Conservation (phyloP, 2,113 vertebrate genomes). For the Brachirus orientalis region DNA sequence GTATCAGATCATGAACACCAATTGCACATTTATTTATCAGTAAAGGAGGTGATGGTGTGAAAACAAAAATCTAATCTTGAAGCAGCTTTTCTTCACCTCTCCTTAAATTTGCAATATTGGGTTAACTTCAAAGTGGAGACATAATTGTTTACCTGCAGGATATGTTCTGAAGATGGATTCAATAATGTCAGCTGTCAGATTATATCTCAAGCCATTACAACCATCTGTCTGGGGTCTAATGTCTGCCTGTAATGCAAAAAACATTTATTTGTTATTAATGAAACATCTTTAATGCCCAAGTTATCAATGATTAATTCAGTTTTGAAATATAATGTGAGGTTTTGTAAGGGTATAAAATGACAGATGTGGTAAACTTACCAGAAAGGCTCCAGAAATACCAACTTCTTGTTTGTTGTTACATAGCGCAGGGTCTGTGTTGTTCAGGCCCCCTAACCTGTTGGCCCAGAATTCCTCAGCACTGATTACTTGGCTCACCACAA, state of each 20-base stretch:
- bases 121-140: not conserved
- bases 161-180: conserved; percentile 99
- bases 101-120: not conserved
- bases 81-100: too few species aligned
- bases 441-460: conserved; percentile 91
- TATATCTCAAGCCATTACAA: conserved; percentile 97
- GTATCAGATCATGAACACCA: not conserved
- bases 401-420: conserved; percentile 93
- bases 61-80: too few species aligned
- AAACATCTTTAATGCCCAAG: not conserved
- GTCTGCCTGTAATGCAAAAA: conserved; percentile 86
- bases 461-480: conserved; percentile 99
- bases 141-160: conserved; percentile 87
- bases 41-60: not conserved
- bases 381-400: conserved; percentile 97
- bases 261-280: not conserved
- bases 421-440: conserved; percentile 81
- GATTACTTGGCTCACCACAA: conserved; percentile 98
- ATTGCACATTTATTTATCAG: not conserved
- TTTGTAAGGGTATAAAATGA: too few species aligned
- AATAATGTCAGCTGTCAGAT: conserved; percentile 97
- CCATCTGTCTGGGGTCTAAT: conserved; percentile 97
- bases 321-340: too few species aligned
- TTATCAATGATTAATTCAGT: too few species aligned
- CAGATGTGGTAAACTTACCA: conserved; percentile 82